A percentile compares a stretch with the other conserved stretches of the same genome.
Conservation (phyloP, 1,140 invertebrate genomes). For the Anoplophora glabripennis region DNA sequence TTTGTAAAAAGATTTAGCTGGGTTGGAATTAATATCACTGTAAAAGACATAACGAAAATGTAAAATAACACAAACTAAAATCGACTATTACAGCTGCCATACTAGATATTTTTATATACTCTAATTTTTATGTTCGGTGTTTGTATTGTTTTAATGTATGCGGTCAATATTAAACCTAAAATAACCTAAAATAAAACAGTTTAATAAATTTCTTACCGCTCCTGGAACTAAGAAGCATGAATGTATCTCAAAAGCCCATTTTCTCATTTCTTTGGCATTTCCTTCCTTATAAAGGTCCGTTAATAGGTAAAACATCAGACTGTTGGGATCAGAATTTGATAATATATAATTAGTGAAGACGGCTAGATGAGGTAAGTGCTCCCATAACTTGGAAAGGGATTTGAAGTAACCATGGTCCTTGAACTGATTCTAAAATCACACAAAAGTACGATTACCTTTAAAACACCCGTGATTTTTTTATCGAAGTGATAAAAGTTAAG, state of each 20-base stretch:
- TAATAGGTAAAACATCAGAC: conserved; percentile 83
- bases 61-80: too few species aligned
- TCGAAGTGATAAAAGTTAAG: too few species aligned
- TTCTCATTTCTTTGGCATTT: conserved; percentile 83
- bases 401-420: conserved; percentile 81
- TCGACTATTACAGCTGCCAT: too few species aligned
- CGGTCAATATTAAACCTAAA: not conserved
- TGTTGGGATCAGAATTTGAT: conserved; percentile 80
- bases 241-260: conserved; percentile 98
- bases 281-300: conserved; percentile 82
- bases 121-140: too few species aligned
- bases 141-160: too few species aligned
- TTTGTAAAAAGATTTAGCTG: too few species aligned
- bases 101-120: too few species aligned
- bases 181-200: not conserved
- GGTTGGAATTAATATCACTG: too few species aligned
- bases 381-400: conserved; percentile 66
- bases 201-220: conserved; percentile 58
- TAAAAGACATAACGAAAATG: too few species aligned
- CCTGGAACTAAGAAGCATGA: conserved; percentile 92
- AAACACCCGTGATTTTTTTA: too few species aligned
- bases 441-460: conserved; percentile 1
- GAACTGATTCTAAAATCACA: conserved; percentile 55
- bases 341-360: conserved; percentile 88
- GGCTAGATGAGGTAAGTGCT: conserved; percentile 72